phyloP scores from a whole-genome alignment of 35 echinoderm and acorn worm species.

The Acanthaster planci region DNA sequence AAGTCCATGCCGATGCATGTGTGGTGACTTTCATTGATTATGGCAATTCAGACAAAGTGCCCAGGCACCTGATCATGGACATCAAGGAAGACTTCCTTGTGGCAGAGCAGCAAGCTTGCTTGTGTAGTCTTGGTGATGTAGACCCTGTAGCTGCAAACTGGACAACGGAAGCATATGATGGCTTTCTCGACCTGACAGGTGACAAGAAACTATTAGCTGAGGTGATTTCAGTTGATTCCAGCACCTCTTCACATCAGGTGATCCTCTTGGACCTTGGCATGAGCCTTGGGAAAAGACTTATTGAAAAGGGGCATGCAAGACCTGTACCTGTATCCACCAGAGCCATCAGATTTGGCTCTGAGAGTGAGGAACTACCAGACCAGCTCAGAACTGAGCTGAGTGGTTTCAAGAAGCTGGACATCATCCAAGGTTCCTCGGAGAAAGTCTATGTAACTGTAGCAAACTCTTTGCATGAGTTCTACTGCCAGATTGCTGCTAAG shows the following conservation, averaged over 20 bases:
- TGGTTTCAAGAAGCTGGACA: constrained; percentile 16
- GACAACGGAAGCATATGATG: constrained; percentile 33
- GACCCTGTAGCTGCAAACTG: neutral
- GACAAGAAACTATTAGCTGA: constrained; percentile 63
- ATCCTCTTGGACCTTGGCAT: constrained; percentile 54
- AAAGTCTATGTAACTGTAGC: constrained; percentile 38
- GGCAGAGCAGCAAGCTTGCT: constrained; percentile 26
- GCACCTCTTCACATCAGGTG: constrained; percentile 2
- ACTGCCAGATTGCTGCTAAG: constrained; percentile 38
- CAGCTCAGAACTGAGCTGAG: neutral
- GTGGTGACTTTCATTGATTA: constrained; percentile 83
- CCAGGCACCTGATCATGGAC: constrained; percentile 31
- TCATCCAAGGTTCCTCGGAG: constrained; percentile 23
- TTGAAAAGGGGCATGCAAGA: constrained; percentile 13
- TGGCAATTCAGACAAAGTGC: constrained; percentile 73
- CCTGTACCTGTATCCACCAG: neutral
- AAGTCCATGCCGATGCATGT: constrained; percentile 15
- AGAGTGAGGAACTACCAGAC: neutral
- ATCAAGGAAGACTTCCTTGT: constrained; percentile 33
- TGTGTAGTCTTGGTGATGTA: constrained; percentile 41
- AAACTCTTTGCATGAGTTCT: constrained; percentile 33
- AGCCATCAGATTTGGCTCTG: constrained; percentile 12
- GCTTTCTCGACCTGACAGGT: constrained; percentile 41
- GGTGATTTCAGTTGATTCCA: constrained; percentile 3
- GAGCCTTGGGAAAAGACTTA: constrained; percentile 41